phyloP scores from a whole-genome alignment of 2,888 invertebrate genomes.

The Nomada flava region DNA sequence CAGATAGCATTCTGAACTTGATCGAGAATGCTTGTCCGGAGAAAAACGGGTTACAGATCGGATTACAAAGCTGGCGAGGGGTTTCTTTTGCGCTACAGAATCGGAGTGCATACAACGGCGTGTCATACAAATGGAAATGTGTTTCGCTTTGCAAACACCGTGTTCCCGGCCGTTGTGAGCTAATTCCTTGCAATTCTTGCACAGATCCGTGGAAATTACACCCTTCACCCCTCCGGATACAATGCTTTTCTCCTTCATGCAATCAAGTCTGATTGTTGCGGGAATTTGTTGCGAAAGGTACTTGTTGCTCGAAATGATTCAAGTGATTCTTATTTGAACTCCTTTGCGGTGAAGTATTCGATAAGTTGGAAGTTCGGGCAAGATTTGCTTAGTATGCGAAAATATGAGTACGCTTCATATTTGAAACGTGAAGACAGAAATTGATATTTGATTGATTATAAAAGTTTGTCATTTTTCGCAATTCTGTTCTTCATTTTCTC shows the following conservation, averaged over 20 bases:
- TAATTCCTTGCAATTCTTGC: conserved; percentile 35
- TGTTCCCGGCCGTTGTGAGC: neutral
- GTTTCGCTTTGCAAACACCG: conserved; percentile 28
- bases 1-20: conserved; percentile 51
- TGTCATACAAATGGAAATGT: conserved; percentile 53
- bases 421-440: no score
- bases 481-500: no score
- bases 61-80: conserved; percentile 44
- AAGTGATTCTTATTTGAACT: neutral
- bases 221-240: neutral
- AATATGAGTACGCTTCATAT: neutral
- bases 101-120: conserved; percentile 23
- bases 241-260: conserved; percentile 7
- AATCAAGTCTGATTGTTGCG: conserved; percentile 24
- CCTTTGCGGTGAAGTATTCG: neutral
- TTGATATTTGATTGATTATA: no score
- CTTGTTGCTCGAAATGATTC: neutral
- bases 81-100: conserved; percentile 36
- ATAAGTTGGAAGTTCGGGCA: neutral
- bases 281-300: neutral
- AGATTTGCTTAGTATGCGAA: neutral
- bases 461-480: no score
- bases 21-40: conserved; percentile 53
- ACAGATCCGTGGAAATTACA: conserved; percentile 21
- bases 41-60: conserved; percentile 52